Evolutionary conservation across 2,797 vertebrate species (phyloP), one percentile per base, ranked within the genome.

Genomic region (Poeciliopsis infans): DNA sequence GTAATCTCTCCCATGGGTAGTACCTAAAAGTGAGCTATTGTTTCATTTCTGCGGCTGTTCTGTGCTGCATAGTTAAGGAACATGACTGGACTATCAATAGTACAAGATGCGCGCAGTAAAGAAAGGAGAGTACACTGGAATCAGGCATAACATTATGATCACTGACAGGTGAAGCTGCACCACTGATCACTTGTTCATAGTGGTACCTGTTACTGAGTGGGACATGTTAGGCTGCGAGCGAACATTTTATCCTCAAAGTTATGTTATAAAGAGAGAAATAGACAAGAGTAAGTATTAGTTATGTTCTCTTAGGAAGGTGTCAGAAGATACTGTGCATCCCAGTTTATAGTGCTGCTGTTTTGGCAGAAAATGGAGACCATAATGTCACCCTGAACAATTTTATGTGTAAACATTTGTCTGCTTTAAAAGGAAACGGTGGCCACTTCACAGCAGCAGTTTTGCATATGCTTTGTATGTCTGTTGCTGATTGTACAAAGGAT

Each of bases 11-110:
- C 77, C 83, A 66, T 82, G 83, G 79, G 75, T 85, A 81, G 85
- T 87, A 88, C 69, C 71, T 82, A 61, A 69, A 72, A 81, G 80
- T 87, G 78, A 89, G 83, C 83, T 82, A 84, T 90, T 90, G 90
- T 90, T 89, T 91, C 20, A 87, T 84, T 85, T 77, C 76, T 84
- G 78, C 3, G 16, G 68, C 80, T 78, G 33, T 51, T 74, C 36
- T 46, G 83, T 68, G 64, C 79, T 75, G 78, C 68, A 77, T 79
- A 36, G 86, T 77, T 77, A 84, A 82, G 80, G 80, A 20, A 72
- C 70, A 73, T 64, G 5, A 31, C 43, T 13, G 5, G 61, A 75
- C 82, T 72, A 74, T 87, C 72, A 80, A 86, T 78, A 64, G 75
- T 39, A n/a, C 53, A 80, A 69, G 78, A 84, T 33, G 76, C 25